Evolutionary conservation across 1,140 invertebrate genomes (phyloP).

Genomic region (Lamellibrachia luymesi): DNA sequence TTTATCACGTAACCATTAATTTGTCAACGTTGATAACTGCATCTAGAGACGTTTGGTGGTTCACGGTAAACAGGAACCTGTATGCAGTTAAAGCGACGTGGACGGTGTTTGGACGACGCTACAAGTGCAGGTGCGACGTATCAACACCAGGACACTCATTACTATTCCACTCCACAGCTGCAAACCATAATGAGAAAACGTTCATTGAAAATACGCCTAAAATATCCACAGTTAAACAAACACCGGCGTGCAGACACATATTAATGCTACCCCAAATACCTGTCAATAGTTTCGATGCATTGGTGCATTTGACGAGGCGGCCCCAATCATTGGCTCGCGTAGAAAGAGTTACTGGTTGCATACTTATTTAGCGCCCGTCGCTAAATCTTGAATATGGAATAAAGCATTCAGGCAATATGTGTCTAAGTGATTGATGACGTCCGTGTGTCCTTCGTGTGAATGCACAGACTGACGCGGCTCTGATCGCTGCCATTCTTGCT

Average conservation of each 20-base stretch:
- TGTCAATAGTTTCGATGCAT: background rate
- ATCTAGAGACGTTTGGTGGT: background rate
- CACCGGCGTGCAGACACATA: background rate
- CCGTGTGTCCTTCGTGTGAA: background rate
- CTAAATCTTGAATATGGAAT: conserved; percentile 1
- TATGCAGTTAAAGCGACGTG: background rate
- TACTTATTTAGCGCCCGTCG: background rate
- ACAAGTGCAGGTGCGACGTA: background rate
- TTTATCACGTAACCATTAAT: background rate
- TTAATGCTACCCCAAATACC: background rate
- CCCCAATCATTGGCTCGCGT: background rate
- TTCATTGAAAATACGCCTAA: background rate
- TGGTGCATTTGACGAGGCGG: background rate
- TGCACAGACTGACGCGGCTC: background rate
- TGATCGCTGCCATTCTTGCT: background rate
- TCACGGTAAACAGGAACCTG: background rate
- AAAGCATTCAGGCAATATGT: conserved; percentile 5
- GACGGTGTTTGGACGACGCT: background rate
- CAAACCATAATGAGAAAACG: background rate
- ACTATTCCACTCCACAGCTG: background rate
- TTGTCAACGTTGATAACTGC: background rate
- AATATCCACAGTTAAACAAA: background rate
- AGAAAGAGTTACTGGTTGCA: background rate
- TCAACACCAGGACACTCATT: background rate
- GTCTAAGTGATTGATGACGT: background rate